phyloP scores from a whole-genome alignment of 2,113 vertebrate species.

The Plecturocebus donacophilus region DNA sequence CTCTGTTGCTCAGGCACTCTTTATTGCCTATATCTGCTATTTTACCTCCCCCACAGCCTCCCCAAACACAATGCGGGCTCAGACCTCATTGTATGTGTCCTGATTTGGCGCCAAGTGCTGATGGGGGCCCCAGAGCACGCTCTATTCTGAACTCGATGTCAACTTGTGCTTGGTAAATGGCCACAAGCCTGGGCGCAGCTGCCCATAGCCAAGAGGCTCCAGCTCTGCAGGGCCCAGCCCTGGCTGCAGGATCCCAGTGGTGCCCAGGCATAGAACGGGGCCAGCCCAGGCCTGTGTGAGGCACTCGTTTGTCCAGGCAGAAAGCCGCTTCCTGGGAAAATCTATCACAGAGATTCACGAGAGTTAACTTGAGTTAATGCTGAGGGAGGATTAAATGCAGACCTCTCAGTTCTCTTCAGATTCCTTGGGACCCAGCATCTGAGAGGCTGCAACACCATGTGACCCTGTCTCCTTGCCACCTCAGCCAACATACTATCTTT shows the following conservation, averaged over 20 bases:
- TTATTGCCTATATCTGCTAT: neutral
- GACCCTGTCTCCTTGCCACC: neutral
- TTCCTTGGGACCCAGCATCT: constrained; percentile 1
- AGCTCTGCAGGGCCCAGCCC: neutral
- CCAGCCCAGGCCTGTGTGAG: neutral
- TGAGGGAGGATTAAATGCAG: neutral
- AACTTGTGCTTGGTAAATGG: neutral
- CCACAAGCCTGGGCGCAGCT: neutral
- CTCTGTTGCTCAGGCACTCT: neutral
- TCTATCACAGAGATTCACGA: neutral
- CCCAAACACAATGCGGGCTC: too few relatives aligned
- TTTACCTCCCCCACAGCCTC: neutral
- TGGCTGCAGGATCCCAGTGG: neutral
- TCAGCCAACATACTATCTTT: neutral
- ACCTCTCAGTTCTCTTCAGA: neutral
- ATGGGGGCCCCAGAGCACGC: too few relatives aligned
- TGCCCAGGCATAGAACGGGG: too few relatives aligned
- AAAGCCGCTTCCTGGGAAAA: neutral
- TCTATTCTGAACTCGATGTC: neutral
- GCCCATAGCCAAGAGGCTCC: neutral
- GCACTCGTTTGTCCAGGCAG: neutral
- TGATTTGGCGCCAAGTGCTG: neutral
- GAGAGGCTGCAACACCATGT: neutral
- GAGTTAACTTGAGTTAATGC: neutral
- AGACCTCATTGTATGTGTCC: neutral